These are phyloP conservation scores for Rhodophaea formosa DNA, from an alignment of 2,888 invertebrate genomes.

Conservation along the genomic window DNA sequence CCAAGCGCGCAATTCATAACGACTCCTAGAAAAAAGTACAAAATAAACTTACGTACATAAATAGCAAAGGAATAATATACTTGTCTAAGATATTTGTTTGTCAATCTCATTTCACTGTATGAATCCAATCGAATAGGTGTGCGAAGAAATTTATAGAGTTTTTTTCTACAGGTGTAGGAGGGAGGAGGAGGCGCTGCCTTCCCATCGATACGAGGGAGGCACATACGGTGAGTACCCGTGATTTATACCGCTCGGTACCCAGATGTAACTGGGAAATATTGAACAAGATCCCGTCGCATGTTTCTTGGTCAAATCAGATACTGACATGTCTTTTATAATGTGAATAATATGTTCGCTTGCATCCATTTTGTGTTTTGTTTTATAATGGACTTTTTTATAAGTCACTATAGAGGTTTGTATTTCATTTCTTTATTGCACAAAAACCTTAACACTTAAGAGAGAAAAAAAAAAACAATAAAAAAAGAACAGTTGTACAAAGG, in stretches of 20 bases:
- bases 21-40: too few relatives aligned
- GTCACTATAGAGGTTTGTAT: too few relatives aligned
- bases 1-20: too few relatives aligned
- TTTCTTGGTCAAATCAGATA: neutral
- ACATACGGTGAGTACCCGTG: slow-evolving; percentile 24
- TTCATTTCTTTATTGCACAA: too few relatives aligned
- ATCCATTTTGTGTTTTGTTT: too few relatives aligned
- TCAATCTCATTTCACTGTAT: neutral
- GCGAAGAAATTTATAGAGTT: slow-evolving; percentile 16
- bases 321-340: too few relatives aligned
- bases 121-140: slow-evolving; percentile 15
- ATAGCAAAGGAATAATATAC: neutral
- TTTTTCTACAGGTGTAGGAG: slow-evolving; percentile 35
- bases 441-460: too few relatives aligned
- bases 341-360: too few relatives aligned
- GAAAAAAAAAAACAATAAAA: too few relatives aligned
- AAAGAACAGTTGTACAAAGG: too few relatives aligned
- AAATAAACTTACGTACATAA: neutral
- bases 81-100: too few relatives aligned
- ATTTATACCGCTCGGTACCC: slow-evolving; percentile 23
- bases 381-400: too few relatives aligned
- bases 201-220: slow-evolving; percentile 27
- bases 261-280: slow-evolving; percentile 16
- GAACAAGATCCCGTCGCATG: neutral
- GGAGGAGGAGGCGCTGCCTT: slow-evolving; percentile 22